Conservation (phyloP, 1,140 invertebrate genomes). For the Drosophila takahashii region DNA sequence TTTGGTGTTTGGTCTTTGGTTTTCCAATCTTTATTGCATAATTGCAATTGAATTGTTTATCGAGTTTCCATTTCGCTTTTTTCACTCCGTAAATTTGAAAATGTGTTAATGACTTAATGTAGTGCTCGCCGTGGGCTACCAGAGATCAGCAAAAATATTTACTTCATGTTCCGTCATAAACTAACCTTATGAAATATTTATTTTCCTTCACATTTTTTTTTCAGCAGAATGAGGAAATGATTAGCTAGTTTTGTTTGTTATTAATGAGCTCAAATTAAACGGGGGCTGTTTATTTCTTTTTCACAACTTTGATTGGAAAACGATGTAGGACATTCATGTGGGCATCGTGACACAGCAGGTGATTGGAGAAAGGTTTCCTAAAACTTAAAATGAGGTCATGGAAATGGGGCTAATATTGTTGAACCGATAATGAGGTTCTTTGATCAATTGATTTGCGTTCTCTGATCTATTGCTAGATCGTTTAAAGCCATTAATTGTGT, state of each 20-base stretch:
- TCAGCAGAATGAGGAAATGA: conserved; percentile 18
- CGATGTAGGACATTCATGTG: conserved; percentile 33
- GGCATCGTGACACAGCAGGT: conserved; percentile 27
- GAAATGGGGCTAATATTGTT: conserved; percentile 23
- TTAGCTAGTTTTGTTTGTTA: conserved; percentile 2
- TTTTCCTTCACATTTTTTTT: conserved; percentile 7
- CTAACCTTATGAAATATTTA: conserved; percentile 35
- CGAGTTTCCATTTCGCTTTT: conserved; percentile 36
- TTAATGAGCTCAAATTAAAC: conserved; percentile 24
- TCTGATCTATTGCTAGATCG: conserved; percentile 13
- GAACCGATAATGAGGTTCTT: conserved; percentile 10
- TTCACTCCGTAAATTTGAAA: conserved; percentile 33
- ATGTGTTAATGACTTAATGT: conserved; percentile 59
- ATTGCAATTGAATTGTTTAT: conserved; percentile 68
- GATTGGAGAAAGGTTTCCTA: conserved; percentile 45
- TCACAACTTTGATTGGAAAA: conserved; percentile 6
- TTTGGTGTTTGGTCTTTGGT: conserved; percentile 15
- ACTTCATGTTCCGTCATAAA: conserved; percentile 20
- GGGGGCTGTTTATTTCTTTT: conserved; percentile 9
- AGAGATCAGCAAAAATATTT: conserved; percentile 52
- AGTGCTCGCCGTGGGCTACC: conserved; percentile 17
- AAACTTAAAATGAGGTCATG: conserved; percentile 12
- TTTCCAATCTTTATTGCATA: conserved; percentile 64
- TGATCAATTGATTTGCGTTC: conserved; percentile 9
- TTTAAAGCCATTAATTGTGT: background rate